phyloP scores from a whole-genome alignment of 2,888 invertebrate genomes.

The Herminia tarsipennalis region DNA sequence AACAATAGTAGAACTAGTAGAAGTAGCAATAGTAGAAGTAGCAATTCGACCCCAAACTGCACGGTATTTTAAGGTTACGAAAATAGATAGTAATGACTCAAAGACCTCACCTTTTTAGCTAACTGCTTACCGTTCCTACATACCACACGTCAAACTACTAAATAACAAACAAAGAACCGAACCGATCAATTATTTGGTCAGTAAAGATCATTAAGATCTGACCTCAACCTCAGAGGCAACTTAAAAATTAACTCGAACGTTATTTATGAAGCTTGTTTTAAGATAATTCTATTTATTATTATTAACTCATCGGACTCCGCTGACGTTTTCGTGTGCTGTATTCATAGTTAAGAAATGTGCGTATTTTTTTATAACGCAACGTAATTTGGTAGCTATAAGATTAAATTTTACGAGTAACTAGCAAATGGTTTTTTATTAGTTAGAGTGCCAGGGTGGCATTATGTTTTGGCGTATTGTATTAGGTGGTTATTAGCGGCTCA shows the following conservation, averaged over 20 bases:
- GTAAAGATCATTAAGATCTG: conserved; percentile 68
- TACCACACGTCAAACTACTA: conserved; percentile 8
- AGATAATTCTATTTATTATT: conserved; percentile 69
- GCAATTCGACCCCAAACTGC: no score
- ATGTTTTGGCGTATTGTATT: no score
- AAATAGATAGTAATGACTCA: background rate
- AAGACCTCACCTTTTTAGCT: background rate
- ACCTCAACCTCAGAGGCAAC: conserved; percentile 66
- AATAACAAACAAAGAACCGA: conserved; percentile 65
- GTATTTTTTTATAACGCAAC: no score
- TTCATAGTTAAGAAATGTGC: conserved; percentile 49
- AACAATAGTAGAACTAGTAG: no score
- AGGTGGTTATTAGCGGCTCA: no score
- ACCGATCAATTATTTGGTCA: conserved; percentile 68
- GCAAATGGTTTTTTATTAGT: no score
- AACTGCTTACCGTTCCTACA: background rate
- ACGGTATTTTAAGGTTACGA: no score
- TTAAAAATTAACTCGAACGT: conserved; percentile 71
- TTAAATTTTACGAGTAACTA: no score
- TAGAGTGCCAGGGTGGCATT: no score
- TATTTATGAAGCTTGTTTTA: conserved; percentile 64
- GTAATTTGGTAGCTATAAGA: no score
- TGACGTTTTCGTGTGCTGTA: conserved; percentile 53
- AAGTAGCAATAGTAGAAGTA: no score
- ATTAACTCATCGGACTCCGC: conserved; percentile 66